Percentiles rank a stretch among this genome's conserved stretches.
Evolutionary conservation across 2,113 vertebrate genomes (phyloP).

Genomic region (Tauraco erythrolophus): DNA sequence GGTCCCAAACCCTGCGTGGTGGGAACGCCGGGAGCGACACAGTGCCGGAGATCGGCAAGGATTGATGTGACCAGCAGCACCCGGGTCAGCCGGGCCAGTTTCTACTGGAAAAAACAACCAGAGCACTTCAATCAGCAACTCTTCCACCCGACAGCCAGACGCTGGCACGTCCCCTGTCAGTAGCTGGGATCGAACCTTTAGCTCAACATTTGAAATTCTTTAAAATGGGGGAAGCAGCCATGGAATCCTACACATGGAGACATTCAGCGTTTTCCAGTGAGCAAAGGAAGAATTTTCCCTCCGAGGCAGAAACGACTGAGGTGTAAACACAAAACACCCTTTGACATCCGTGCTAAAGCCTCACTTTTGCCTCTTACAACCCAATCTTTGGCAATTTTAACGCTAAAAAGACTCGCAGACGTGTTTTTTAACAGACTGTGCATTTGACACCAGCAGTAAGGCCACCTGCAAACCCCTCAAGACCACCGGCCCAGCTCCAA

Average conservation of each 20-base stretch:
- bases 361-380: background rate
- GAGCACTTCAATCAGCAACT: rapidly evolving
- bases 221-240: background rate
- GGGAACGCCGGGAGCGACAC: rapidly evolving
- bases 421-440: rapidly evolving
- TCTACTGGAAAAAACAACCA: rapidly evolving
- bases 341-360: background rate
- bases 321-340: rapidly evolving
- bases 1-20: background rate
- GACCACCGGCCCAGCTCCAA: rapidly evolving
- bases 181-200: background rate
- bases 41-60: rapidly evolving
- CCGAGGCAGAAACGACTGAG: background rate
- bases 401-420: rapidly evolving
- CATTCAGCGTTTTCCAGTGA: background rate
- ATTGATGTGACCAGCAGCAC: background rate
- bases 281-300: background rate
- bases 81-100: rapidly evolving
- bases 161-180: rapidly evolving
- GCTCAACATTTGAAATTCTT: background rate
- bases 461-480: rapidly evolving
- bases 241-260: rapidly evolving
- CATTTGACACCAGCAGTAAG: rapidly evolving
- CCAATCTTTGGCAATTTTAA: background rate
- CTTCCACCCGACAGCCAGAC: background rate